These are phyloP conservation scores for Agriopis leucophaearia DNA, from an alignment of 2,888 invertebrate species.

Conservation along the genomic window DNA sequence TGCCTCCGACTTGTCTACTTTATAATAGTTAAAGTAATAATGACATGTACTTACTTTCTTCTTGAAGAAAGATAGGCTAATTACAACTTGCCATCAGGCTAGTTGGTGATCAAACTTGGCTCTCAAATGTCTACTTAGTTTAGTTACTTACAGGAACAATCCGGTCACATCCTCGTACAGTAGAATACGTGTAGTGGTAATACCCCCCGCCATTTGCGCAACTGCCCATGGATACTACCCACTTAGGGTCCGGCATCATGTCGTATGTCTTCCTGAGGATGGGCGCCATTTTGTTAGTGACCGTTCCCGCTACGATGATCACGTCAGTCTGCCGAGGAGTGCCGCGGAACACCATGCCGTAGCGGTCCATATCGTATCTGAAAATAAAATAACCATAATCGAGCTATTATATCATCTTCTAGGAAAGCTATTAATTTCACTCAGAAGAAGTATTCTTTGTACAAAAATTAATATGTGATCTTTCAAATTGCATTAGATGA, in stretches of 20 bases:
- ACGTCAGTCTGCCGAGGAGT: conserved; percentile 98
- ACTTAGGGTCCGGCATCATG: conserved; percentile 98
- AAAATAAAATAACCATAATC: neutral
- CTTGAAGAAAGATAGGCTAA: neutral
- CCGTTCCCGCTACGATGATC: conserved; percentile 98
- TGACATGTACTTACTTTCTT: neutral
- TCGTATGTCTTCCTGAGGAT: conserved; percentile 98
- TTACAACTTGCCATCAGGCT: no score
- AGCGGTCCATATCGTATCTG: conserved; percentile 98
- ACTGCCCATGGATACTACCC: conserved; percentile 99
- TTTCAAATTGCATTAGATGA: neutral
- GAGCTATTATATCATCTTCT: neutral
- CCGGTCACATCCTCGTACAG: conserved; percentile 88
- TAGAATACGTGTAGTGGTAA: conserved; percentile 99
- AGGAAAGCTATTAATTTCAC: neutral
- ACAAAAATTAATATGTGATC: neutral
- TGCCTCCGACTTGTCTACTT: no score
- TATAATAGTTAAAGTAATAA: no score
- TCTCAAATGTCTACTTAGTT: no score
- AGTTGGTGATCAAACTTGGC: neutral
- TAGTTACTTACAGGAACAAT: conserved; percentile 69
- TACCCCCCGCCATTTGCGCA: conserved; percentile 99
- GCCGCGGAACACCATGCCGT: conserved; percentile 98
- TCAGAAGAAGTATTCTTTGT: no score
- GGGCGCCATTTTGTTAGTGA: conserved; percentile 99